A percentile compares a stretch with the other conserved stretches of the same genome.
Evolutionary conservation across 2,113 vertebrate genomes (phyloP).

Genomic region (Hippocampus barbouri): DNA sequence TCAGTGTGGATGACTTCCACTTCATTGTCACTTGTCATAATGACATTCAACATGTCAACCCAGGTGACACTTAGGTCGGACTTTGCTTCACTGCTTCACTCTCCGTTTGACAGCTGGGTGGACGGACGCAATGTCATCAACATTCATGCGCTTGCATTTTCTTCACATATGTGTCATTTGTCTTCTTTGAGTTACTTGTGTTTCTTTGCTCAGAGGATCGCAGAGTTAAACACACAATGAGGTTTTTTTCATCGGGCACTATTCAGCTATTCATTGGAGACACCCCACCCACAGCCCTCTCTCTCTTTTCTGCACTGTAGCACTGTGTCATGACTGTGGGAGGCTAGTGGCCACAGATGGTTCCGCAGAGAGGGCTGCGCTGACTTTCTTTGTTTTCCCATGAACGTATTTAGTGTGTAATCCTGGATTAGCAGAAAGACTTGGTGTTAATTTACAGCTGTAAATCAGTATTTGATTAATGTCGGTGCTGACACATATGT

Average conservation of each 20-base stretch:
- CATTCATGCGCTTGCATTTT: neutral
- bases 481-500: slow-evolving; percentile 56
- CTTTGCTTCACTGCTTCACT: neutral
- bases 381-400: slow-evolving; percentile 80
- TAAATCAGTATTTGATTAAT: slow-evolving; percentile 78
- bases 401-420: slow-evolving; percentile 83
- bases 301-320: slow-evolving; percentile 48
- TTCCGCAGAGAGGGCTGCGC: slow-evolving; percentile 59
- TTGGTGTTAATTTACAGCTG: slow-evolving; percentile 85
- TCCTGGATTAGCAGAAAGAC: slow-evolving; percentile 85
- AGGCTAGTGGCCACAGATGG: slow-evolving; percentile 68
- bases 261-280: slow-evolving; percentile 57
- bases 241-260: slow-evolving; percentile 47
- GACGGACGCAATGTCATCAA: neutral
- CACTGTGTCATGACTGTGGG: slow-evolving; percentile 38
- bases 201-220: slow-evolving; percentile 53
- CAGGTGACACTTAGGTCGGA: neutral
- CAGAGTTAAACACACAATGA: slow-evolving; percentile 65
- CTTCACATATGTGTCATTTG: slow-evolving; percentile 30
- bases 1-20: neutral
- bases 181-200: slow-evolving; percentile 18
- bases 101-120: slow-evolving; percentile 7
- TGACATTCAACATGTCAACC: neutral
- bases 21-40: neutral
- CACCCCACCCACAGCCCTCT: slow-evolving; percentile 18